These are phyloP conservation scores for Aphaenogaster ashmeadi DNA, from an alignment of 1,140 invertebrate genomes.

Conservation along the genomic window DNA sequence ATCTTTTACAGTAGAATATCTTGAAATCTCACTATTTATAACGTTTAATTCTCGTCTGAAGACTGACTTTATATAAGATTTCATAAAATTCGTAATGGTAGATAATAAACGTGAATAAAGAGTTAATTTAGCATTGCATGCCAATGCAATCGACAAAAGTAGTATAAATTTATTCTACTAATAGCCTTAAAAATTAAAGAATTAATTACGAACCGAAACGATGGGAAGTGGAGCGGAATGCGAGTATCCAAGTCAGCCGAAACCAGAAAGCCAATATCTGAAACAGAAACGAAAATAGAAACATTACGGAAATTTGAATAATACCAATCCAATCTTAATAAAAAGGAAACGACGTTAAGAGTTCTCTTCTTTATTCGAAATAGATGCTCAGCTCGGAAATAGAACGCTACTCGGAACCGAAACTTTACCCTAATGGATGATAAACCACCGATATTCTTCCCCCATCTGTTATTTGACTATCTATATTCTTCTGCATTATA, in stretches of 20 bases:
- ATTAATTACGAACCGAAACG: constrained; percentile 21
- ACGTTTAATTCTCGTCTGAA: neutral
- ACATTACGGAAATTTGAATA: neutral
- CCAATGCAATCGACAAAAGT: neutral
- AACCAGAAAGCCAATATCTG: neutral
- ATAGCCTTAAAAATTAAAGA: neutral
- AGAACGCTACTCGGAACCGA: constrained; percentile 12
- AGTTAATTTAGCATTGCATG: neutral
- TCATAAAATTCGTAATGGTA: neutral
- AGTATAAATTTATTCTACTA: neutral
- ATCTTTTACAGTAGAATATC: constrained; percentile 6
- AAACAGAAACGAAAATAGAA: constrained; percentile 21
- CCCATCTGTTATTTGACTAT: constrained; percentile 38
- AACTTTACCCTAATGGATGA: constrained; percentile 35
- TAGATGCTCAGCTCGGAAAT: neutral
- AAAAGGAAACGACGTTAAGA: neutral
- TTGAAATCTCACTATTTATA: neutral
- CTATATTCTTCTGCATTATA: constrained; percentile 24
- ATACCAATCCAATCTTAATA: neutral
- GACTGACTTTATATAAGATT: neutral
- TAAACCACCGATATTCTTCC: constrained; percentile 21
- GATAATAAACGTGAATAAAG: neutral
- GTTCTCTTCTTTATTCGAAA: neutral
- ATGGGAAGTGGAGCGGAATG: neutral
- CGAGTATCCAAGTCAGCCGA: neutral